These are phyloP conservation scores for Acanthacorydalis orientalis DNA, from an alignment of 2,888 invertebrate genomes.

Conservation along the genomic window DNA sequence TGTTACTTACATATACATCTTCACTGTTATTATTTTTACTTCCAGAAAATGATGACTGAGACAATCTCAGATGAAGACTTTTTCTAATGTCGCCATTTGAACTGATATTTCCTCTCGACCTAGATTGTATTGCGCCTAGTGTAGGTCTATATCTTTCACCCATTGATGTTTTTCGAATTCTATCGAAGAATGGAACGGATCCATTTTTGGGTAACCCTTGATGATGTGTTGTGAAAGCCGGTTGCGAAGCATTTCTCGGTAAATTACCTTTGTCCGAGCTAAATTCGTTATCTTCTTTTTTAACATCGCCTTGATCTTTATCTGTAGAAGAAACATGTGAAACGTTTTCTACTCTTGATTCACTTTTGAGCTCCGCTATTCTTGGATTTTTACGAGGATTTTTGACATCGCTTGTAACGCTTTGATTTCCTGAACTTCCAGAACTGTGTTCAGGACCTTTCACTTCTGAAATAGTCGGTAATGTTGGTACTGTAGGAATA, in stretches of 20 bases:
- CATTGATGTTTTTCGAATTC: constrained; percentile 68
- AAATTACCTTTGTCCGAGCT: constrained; percentile 31
- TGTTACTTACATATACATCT: constrained; percentile 12
- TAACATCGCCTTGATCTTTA: background rate
- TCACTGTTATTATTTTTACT: constrained; percentile 41
- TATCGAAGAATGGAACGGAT: constrained; percentile 77
- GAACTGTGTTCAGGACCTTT: constrained; percentile 44
- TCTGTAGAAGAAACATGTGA: background rate
- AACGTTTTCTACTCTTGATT: constrained; percentile 12
- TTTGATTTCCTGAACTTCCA: constrained; percentile 34
- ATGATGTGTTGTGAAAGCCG: constrained; percentile 60
- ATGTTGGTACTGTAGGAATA: constrained; percentile 67
- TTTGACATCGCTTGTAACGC: constrained; percentile 24
- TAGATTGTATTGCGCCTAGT: constrained; percentile 62
- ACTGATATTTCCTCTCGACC: constrained; percentile 56
- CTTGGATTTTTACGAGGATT: constrained; percentile 18
- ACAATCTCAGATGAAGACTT: constrained; percentile 34
- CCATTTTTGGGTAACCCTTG: constrained; percentile 71
- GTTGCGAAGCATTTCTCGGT: constrained; percentile 74
- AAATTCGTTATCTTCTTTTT: constrained; percentile 10
- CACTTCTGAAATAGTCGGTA: constrained; percentile 81
- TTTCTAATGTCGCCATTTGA: constrained; percentile 60
- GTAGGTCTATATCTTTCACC: constrained; percentile 75
- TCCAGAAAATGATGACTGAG: constrained; percentile 37
- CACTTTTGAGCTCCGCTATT: constrained; percentile 25